Base-by-base conservation (phyloP, 2,113 vertebrate genomes). In the Salvelinus fontinalis region DNA sequence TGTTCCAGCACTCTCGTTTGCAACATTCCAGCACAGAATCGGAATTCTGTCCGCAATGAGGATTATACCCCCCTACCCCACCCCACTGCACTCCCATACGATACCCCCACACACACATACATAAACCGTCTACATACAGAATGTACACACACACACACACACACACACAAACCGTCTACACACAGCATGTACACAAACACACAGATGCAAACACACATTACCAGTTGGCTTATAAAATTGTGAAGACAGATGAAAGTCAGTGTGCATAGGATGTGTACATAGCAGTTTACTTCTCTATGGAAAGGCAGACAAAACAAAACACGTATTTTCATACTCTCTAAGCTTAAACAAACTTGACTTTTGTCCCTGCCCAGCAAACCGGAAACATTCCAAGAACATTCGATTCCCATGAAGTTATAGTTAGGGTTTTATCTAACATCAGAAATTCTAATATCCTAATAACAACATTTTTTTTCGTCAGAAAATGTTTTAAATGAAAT, bases 11-110 rank as follows among this genome's bases (percentile, higher is more conserved):
- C 9, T 75, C 8, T 59, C 3, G 80, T 74, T 54, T 18, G 29
- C 26, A 83, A 77, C 6, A 76, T 65, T 71, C 24, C 31, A 60
- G 29, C 39, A 72, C 34, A 75, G 57, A 71, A 79, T 70, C 14
- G 3, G 51, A 54, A 54, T 77, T 11, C 77, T 78, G 44, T 81
- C 75, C 73, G 72, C 14, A 51, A 2, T 64, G 16, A 79, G 60
- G 77, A 79, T 71, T 75, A 26, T 76, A 68, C 73, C 2, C 26
- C 22, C 11, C 5, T 20, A 39, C 16, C 22, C 59, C 6, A 9
- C 26, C 9, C 54, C 8, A 27, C 49, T n/a, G 4, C 39, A 8
- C 11, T 34, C 67, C 48, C 34, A 39, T 39, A 39, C 13, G 13
- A 51, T 51, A 51, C 69, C 22, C 60, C 8, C 39, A n/a, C 26